phyloP scores from a whole-genome alignment of 1,140 invertebrate genomes.

The Samia ricini region DNA sequence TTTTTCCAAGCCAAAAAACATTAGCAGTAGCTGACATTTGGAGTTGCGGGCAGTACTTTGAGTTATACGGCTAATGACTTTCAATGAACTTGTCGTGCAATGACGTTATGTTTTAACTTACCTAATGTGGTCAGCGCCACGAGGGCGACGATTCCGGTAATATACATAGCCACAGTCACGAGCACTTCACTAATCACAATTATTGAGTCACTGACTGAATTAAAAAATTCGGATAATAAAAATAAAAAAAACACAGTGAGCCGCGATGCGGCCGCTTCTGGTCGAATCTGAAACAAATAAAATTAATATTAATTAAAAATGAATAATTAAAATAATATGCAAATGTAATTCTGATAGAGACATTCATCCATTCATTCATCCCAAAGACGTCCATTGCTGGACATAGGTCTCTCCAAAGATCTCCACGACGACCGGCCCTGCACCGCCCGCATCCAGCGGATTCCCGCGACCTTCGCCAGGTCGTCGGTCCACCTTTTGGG shows the following conservation, averaged over 20 bases:
- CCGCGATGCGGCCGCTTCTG: slow-evolving; percentile 65
- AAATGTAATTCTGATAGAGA: too few relatives aligned
- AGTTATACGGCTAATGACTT: background rate
- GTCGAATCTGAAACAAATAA: slow-evolving; percentile 66
- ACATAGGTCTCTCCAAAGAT: too few relatives aligned
- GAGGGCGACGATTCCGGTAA: slow-evolving; percentile 55
- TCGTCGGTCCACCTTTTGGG: too few relatives aligned
- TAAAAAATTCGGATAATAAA: slow-evolving; percentile 32
- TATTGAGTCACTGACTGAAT: slow-evolving; percentile 34
- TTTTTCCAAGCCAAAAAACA: background rate
- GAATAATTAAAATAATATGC: too few relatives aligned
- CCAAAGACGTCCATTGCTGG: too few relatives aligned
- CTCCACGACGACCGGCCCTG: too few relatives aligned
- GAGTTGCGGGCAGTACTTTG: background rate
- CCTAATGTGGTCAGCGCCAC: slow-evolving; percentile 62
- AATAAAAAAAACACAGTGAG: slow-evolving; percentile 41
- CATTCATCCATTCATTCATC: too few relatives aligned
- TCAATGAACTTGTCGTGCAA: background rate
- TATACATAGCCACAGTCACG: slow-evolving; percentile 57
- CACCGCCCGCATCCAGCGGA: too few relatives aligned
- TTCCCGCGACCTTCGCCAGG: too few relatives aligned
- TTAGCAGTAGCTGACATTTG: background rate
- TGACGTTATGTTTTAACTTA: slow-evolving; percentile 28
- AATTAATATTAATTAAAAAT: slow-evolving; percentile 15
- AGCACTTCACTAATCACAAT: slow-evolving; percentile 61